These are phyloP conservation scores for Chloebia gouldiae DNA, from an alignment of 2,113 vertebrate genomes.

Conservation along the genomic window DNA sequence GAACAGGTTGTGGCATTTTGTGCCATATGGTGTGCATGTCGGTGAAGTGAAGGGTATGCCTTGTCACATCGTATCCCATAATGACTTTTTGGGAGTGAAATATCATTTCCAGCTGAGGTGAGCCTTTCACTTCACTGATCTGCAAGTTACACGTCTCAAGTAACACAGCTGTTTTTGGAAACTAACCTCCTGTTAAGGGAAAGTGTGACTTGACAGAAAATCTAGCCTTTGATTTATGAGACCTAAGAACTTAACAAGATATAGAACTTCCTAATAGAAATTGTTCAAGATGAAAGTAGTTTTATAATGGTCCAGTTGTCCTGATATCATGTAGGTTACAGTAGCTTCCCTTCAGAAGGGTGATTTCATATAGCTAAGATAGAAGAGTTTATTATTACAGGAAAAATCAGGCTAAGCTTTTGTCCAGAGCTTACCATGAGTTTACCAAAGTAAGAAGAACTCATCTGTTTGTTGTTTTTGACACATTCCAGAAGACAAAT, in stretches of 20 bases:
- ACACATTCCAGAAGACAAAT: background rate
- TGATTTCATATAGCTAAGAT: background rate
- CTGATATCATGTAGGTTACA: background rate
- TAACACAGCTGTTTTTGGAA: background rate
- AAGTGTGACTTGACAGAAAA: background rate
- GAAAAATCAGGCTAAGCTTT: background rate
- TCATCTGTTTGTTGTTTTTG: background rate
- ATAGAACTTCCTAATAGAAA: background rate
- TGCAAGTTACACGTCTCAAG: background rate
- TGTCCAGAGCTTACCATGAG: background rate
- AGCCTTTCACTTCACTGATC: constrained; percentile 39
- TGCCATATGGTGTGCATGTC: background rate
- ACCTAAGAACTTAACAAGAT: background rate
- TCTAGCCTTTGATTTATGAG: background rate
- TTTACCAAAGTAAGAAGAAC: background rate
- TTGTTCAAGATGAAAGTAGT: background rate
- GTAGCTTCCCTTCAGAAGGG: background rate
- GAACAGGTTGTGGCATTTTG: constrained; percentile 37
- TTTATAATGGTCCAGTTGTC: background rate
- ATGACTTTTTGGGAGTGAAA: constrained; percentile 20
- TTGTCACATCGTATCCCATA: background rate
- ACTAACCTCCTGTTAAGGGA: background rate
- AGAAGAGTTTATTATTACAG: background rate
- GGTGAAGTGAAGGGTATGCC: constrained; percentile 19
- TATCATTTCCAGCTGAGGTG: constrained; percentile 31